Evolutionary conservation across 2,797 vertebrate genomes (phyloP).

Genomic region (Rhinophrynus dorsalis): DNA sequence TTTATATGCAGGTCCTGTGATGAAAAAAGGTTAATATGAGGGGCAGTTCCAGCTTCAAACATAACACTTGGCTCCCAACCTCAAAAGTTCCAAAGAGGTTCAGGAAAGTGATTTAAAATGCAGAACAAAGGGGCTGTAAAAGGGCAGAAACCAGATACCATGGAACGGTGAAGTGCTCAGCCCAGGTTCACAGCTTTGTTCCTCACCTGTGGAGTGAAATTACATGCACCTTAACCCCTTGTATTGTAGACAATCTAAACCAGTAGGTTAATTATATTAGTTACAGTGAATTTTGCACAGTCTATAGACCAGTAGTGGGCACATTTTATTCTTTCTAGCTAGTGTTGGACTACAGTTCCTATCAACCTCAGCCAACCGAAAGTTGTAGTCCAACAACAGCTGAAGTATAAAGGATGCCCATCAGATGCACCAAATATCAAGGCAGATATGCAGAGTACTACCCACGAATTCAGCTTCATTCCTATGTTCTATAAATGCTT

Average conservation of each 20-base stretch:
- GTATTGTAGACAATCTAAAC: background rate
- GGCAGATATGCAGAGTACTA: too few species aligned
- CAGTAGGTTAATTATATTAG: background rate
- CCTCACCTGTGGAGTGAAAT: constrained; percentile 38
- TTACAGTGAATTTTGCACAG: too few species aligned
- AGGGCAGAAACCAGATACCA: constrained; percentile 18
- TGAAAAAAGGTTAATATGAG: constrained; percentile 25
- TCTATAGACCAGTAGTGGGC: too few species aligned
- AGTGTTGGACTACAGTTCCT: too few species aligned
- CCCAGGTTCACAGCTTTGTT: constrained; percentile 25
- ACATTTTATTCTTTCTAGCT: too few species aligned
- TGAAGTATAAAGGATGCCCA: too few species aligned
- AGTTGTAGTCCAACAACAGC: too few species aligned
- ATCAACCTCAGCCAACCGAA: too few species aligned
- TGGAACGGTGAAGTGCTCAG: background rate
- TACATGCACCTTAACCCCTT: constrained; percentile 15
- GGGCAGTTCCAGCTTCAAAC: background rate
- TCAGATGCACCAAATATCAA: too few species aligned
- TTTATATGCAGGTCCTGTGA: too few species aligned
- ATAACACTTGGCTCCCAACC: background rate
- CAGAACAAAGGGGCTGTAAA: constrained; percentile 28
- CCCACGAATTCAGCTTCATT: too few species aligned
- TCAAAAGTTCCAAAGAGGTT: constrained; percentile 16
- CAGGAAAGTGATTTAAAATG: constrained; percentile 32
- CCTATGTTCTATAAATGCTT: too few species aligned